Evolutionary conservation across 2,888 invertebrate genomes (phyloP), one percentile per base, ranked within the genome.

Genomic region (Ichneumoninae sp.): DNA sequence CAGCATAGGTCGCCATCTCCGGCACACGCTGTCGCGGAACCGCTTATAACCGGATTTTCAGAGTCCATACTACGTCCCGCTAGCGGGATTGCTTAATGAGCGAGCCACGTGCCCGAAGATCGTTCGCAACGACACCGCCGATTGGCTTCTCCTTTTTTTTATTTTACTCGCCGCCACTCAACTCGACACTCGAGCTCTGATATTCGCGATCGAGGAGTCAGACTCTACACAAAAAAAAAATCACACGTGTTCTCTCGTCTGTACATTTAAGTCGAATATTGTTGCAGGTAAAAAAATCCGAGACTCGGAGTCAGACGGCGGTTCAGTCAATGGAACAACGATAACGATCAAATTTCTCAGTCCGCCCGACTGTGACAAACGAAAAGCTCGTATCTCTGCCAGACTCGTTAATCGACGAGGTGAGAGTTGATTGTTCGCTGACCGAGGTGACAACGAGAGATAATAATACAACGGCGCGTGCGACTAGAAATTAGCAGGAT

Each of bases 21-120:
- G 30, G 8, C 10, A 36, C 36, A 19, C 50, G 26, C 44, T 76
- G 83, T 71, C 60, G 40, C 66, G 71, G 76, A 80, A 75, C 82
- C 69, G 75, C 84, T 82, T 84, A 57, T 76, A 86, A 86, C 80
- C 74, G 77, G 86, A 85, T 86, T 79, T 22, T 16, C 57, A 71
- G 70, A 71, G 83, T 44, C 62, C 72, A 57, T 60, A 77, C 65
- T 76, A 40, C 36, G 71, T 83, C 26, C 70, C 36, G 26, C 52
- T n/a, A 52, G 70, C 26, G 54, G 1, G 16, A 82, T 82, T 82
- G 60, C 74, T 69, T 75, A 77, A 66, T 50, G 19, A 62, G 26
- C 66, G 54, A 52, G 44, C 40, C 76, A 76, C 81, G 80, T 80
- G 80, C 22, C 50, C n/a, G 60, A 30, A 40, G 47, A 81, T 26